Percentiles rank a stretch among this genome's conserved stretches.
These are phyloP conservation scores for Samia ricini DNA, from an alignment of 1,140 invertebrate genomes.

Conservation along the genomic window DNA sequence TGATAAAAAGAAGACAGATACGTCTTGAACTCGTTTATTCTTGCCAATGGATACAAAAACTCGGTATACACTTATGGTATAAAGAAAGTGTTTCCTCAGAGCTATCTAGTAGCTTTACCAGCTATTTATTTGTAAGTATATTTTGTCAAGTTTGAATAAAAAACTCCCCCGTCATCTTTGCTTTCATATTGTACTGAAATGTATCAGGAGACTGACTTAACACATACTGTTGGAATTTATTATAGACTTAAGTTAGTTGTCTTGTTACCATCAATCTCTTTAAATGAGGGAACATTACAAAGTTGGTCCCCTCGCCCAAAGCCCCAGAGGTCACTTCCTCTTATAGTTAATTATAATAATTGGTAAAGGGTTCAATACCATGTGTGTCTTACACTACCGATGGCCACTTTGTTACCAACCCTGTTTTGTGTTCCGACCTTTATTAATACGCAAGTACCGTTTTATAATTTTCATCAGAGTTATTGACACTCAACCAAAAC, in stretches of 20 bases:
- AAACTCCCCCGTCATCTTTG: too few relatives aligned
- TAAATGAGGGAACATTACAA: constrained; percentile 60
- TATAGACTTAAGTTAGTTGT: constrained; percentile 61
- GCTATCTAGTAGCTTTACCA: too few relatives aligned
- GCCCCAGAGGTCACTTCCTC: constrained; percentile 70
- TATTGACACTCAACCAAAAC: not conserved
- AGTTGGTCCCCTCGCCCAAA: constrained; percentile 47
- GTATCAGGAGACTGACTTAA: constrained; percentile 8
- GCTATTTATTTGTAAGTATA: too few relatives aligned
- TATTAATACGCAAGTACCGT: not conserved
- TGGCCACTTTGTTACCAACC: constrained; percentile 47
- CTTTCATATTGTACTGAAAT: not conserved
- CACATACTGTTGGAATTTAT: constrained; percentile 44
- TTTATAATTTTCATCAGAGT: not conserved
- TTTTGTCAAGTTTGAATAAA: too few relatives aligned
- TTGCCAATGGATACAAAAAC: too few relatives aligned
- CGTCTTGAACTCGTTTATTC: too few relatives aligned
- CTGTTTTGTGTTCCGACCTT: not conserved
- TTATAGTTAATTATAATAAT: constrained; percentile 74
- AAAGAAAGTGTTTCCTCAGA: too few relatives aligned
- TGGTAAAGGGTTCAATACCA: constrained; percentile 53
- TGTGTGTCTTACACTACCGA: constrained; percentile 43
- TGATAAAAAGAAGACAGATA: too few relatives aligned
- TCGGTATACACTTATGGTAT: too few relatives aligned
- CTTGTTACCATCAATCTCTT: constrained; percentile 70